phyloP scores from a whole-genome alignment of 2,888 invertebrate species.

The Metacarcinus magister region DNA sequence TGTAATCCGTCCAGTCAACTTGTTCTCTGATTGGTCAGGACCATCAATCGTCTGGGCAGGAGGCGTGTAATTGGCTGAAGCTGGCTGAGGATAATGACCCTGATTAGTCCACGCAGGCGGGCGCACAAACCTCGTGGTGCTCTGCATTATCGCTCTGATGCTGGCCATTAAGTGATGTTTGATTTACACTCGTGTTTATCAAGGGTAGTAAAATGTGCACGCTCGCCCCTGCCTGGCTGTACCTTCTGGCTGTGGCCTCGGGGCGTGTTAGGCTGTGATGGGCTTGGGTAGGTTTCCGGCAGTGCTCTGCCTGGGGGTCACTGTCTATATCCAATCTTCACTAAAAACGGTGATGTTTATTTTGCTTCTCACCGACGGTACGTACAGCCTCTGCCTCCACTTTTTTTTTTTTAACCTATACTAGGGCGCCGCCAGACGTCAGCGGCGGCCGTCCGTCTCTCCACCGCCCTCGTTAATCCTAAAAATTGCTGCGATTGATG shows the following conservation, averaged over 20 bases:
- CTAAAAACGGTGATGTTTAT: conserved; percentile 6
- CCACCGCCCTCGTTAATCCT: conserved; percentile 38
- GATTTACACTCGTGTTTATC: conserved; percentile 61
- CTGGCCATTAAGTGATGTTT: conserved; percentile 58
- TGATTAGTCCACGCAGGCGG: conserved; percentile 64
- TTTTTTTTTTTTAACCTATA: not conserved
- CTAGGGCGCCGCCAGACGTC: conserved; percentile 14
- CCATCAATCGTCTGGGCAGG: conserved; percentile 70
- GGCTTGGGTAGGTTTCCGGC: not conserved
- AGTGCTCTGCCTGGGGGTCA: not conserved
- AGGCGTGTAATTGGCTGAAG: conserved; percentile 75
- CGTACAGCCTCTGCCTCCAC: not conserved
- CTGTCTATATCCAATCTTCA: conserved; percentile 22
- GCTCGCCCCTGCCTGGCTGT: not conserved
- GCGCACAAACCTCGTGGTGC: conserved; percentile 50
- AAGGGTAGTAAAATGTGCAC: conserved; percentile 42
- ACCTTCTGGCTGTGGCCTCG: not conserved
- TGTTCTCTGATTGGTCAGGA: conserved; percentile 69
- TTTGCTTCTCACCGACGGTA: not conserved
- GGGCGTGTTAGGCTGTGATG: not conserved
- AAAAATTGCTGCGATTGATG: conserved; percentile 36
- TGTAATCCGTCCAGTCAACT: conserved; percentile 62
- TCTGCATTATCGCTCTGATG: conserved; percentile 63
- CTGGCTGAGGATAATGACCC: conserved; percentile 63
- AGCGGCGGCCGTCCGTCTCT: conserved; percentile 40